Base-by-base conservation (phyloP, 2,888 invertebrate species). In the Drymonia ruficornis region DNA sequence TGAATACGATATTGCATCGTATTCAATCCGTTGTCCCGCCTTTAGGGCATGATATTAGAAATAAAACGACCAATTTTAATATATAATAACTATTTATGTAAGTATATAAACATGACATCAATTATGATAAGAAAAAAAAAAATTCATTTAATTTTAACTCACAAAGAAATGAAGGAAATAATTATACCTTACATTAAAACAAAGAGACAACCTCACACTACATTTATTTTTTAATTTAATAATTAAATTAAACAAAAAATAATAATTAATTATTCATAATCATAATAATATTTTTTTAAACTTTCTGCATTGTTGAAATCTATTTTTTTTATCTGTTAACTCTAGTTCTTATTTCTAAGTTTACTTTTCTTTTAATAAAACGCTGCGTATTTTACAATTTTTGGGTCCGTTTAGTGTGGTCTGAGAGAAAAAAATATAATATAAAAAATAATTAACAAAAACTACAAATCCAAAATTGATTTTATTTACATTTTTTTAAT, bases 31-130 rank as follows among this genome's bases (percentile, higher is more conserved):
- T n/a, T n/a, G n/a, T n/a, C n/a, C n/a, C n/a, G n/a, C n/a, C n/a
- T n/a, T n/a, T n/a, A n/a, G n/a, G n/a, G n/a, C n/a, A n/a, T n/a
- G n/a, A n/a, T n/a, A n/a, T 23, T 23, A 2, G 23, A 23, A 90
- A 90, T 90, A 81, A 90, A 90, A 91, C 90, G 51, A 89, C 68
- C 66, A 67, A 82, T 71, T 70, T 70, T 87, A 90, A 89, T 91
- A 91, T 90, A 91, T 91, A 90, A 91, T 92, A 92, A 92, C 91
- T 92, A 92, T 92, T 89, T 91, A 91, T 90, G 87, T 91, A 91
- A 89, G 86, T 91, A 89, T 91, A 91, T 90, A 91, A 91, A 92
- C 91, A 89, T 90, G 89, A 91, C 90, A 91, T 89, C 80, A 59
- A 70, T 71, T 45, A 63, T 58, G 81, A 91, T 85, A 87, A 86